Evolutionary conservation across 2,888 invertebrate species (phyloP), one percentile per base, ranked within the genome.

Genomic region (Amblyjoppa proteus): DNA sequence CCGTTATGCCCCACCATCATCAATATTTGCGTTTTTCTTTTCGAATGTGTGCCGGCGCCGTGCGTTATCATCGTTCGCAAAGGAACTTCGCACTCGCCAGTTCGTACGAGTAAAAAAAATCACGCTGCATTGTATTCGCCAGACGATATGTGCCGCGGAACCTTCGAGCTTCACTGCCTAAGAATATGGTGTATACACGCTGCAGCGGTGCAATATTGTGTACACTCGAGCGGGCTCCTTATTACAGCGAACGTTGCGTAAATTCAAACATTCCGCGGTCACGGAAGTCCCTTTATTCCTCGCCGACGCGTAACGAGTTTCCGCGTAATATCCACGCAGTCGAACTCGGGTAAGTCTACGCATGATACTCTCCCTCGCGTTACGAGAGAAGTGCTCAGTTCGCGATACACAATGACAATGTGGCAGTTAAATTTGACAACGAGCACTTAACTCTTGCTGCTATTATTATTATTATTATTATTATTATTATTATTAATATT

Each of bases 211-310:
- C 4, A 51, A 58, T 83, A 28, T 74, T 45, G 38, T 74, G 51
- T 38, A 66, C n/a, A 53, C 38, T 34, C 70, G 73, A 69, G 77
- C 75, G 64, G 45, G 49, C 83, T 73, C 78, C 74, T 82, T 84
- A 83, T 87, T 86, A 84, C 84, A 64, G 58, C 11, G 77, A 77
- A 31, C 73, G 85, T 85, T 87, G 83, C 87, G 85, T 87, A 85
- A 85, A 85, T 85, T 81, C 75, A 79, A 85, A 69, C 87, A 87
- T 87, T 87, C 87, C 81, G 87, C 77, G 85, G 83, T 87, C 83
- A 84, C 85, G 87, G 85, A 87, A 87, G 85, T 87, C 83, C 81
- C 78, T 81, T 85, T 85, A 84, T 85, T 81, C 68, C 79, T 78
- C 76, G 81, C 77, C 85, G 75, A 74, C 84, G 81, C 79, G 83